phyloP scores from a whole-genome alignment of 2,888 invertebrate species.

The Tinea trinotella region DNA sequence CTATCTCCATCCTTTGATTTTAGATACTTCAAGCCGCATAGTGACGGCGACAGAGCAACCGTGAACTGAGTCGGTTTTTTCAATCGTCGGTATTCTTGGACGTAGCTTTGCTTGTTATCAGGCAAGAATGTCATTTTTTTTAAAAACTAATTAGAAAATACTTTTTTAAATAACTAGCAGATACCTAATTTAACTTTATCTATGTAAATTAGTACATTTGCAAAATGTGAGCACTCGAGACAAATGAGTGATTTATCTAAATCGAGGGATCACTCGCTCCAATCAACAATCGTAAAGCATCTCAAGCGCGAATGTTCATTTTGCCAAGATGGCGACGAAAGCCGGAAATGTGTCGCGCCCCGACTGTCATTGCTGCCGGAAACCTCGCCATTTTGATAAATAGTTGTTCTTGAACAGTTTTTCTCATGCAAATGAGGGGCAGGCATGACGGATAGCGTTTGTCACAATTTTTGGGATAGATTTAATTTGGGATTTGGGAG shows the following conservation, averaged over 20 bases:
- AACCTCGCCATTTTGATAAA: constrained; percentile 68
- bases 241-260: constrained; percentile 67
- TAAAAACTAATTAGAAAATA: too few relatives aligned
- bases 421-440: constrained; percentile 71
- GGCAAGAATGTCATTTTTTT: too few relatives aligned
- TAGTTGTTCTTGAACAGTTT: constrained; percentile 71
- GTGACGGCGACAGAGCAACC: too few relatives aligned
- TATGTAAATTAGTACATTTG: too few relatives aligned
- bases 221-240: constrained; percentile 30
- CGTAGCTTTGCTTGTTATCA: too few relatives aligned
- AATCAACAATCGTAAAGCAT: constrained; percentile 35
- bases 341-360: constrained; percentile 64
- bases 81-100: too few relatives aligned
- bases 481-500: constrained; percentile 54
- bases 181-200: too few relatives aligned
- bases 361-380: constrained; percentile 65
- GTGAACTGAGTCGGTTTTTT: too few relatives aligned
- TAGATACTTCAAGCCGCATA: too few relatives aligned
- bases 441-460: constrained; percentile 65
- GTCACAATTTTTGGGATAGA: constrained; percentile 68
- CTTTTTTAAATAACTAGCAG: too few relatives aligned
- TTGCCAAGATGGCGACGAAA: constrained; percentile 46
- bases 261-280: constrained; percentile 40
- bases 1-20: too few relatives aligned
- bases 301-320: constrained; percentile 12